Evolutionary conservation across 2,113 vertebrate genomes (phyloP).

Genomic region (Noctilio leporinus): DNA sequence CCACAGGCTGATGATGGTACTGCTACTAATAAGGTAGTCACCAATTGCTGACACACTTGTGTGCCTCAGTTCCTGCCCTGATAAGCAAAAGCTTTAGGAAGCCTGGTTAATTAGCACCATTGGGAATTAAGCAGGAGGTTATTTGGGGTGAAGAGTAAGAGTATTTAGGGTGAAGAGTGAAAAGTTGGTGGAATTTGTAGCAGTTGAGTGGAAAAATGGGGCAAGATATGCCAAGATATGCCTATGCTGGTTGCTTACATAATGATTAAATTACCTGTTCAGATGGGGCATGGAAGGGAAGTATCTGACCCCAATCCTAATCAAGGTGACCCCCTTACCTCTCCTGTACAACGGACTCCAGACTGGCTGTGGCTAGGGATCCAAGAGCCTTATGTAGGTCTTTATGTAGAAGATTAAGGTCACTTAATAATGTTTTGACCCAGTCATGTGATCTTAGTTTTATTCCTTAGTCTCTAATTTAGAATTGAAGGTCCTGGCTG

Average conservation of each 20-base stretch:
- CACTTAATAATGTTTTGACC: background rate
- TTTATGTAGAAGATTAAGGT: conserved; percentile 77
- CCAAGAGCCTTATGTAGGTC: conserved; percentile 89
- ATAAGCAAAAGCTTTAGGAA: background rate
- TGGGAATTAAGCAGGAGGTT: background rate
- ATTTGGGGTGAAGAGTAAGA: background rate
- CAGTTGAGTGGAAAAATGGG: background rate
- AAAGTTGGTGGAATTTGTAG: background rate
- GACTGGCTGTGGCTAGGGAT: conserved; percentile 87
- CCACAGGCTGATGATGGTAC: background rate
- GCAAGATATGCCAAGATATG: background rate
- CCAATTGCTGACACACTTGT: background rate
- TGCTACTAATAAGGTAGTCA: background rate
- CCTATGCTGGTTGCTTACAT: background rate
- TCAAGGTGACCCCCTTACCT: conserved; percentile 75
- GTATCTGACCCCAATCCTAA: background rate
- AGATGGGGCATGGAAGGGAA: background rate
- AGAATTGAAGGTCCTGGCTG: too few species aligned
- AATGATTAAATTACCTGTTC: background rate
- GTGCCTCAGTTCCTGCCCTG: background rate
- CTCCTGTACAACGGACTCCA: conserved; percentile 95
- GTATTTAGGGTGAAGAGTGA: background rate
- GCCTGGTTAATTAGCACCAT: background rate
- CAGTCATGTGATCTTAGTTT: background rate
- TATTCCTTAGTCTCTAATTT: background rate